Conservation (phyloP, 2,113 vertebrate genomes). For the Apodemus sylvaticus region DNA sequence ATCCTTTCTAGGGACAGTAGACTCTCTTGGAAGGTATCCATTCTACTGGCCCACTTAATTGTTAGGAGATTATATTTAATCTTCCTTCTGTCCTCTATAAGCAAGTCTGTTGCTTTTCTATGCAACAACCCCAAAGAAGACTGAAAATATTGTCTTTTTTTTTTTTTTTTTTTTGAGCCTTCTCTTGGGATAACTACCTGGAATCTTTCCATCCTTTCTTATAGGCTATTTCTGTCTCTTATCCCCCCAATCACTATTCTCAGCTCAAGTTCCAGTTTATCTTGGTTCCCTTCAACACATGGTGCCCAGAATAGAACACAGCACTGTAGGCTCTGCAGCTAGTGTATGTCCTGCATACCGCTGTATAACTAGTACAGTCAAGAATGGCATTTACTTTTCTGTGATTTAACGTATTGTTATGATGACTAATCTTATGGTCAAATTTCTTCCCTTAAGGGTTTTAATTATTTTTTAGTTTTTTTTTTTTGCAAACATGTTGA, state of each 20-base stretch:
- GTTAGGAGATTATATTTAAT: not conserved
- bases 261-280: not conserved
- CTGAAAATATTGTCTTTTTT: not conserved
- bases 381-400: not conserved
- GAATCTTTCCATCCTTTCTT: not conserved
- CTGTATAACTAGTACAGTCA: not conserved
- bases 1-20: not conserved
- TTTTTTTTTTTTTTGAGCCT: not conserved
- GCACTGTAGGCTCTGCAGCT: not conserved
- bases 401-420: not conserved
- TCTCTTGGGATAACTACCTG: not conserved
- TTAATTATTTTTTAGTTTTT: not conserved
- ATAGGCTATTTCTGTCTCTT: not conserved
- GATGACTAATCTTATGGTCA: not conserved
- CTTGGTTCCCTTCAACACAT: not conserved
- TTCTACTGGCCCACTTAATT: not conserved
- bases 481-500: not conserved
- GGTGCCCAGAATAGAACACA: not conserved
- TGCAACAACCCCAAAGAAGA: not conserved
- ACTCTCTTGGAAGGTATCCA: not conserved
- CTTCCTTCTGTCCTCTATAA: not conserved
- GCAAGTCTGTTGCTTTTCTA: conserved; percentile 23
- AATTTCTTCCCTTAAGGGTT: not conserved
- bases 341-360: not conserved
- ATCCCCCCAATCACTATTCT: not conserved